Evolutionary conservation across 2,113 vertebrate species (phyloP).

Genomic region (Pygoscelis antarcticus): DNA sequence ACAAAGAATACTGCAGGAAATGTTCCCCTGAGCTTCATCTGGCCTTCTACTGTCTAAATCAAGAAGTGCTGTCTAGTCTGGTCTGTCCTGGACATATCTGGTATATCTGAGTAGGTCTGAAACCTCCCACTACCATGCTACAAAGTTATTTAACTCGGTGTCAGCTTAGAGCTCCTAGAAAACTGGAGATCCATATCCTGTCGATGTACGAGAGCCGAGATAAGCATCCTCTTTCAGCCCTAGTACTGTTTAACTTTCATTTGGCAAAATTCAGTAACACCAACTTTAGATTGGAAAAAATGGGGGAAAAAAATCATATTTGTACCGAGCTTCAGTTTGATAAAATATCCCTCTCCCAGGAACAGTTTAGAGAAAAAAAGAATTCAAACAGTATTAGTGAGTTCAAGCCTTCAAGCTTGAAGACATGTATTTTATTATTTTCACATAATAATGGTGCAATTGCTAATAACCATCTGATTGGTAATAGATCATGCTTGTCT

Average conservation of each 20-base stretch:
- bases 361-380: background rate
- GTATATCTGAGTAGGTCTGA: background rate
- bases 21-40: background rate
- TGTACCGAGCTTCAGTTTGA: background rate
- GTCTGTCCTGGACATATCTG: background rate
- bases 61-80: background rate
- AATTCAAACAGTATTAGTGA: background rate
- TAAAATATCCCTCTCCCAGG: background rate
- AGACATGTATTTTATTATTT: background rate
- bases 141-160: background rate
- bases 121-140: background rate
- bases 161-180: background rate
- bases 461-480: background rate
- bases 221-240: background rate
- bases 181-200: background rate
- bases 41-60: background rate
- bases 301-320: fast-evolving
- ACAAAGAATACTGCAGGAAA: background rate
- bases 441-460: background rate
- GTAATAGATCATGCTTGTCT: background rate
- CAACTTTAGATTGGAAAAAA: background rate
- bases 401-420: background rate
- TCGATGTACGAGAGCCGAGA: background rate
- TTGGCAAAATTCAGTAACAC: background rate
- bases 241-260: background rate